These are phyloP conservation scores for Drosophila monieri DNA, from an alignment of 2,888 invertebrate genomes.

Conservation along the genomic window DNA sequence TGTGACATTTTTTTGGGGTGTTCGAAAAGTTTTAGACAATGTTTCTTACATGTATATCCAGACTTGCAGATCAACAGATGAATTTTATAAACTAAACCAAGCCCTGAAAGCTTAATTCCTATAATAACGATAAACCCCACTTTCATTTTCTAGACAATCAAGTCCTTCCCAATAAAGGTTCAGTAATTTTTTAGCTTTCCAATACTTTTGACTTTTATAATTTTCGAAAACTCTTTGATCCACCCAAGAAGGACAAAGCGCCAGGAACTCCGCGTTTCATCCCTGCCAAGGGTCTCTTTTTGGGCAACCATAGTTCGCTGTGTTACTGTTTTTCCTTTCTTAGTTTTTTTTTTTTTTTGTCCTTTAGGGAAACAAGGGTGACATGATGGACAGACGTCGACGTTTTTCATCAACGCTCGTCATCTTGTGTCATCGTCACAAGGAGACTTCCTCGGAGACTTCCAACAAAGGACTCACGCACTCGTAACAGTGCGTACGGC, in stretches of 20 bases:
- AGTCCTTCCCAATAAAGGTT: no score
- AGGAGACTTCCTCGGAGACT: conserved; percentile 53
- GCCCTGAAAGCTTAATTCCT: no score
- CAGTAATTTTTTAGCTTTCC: neutral
- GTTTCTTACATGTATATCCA: no score
- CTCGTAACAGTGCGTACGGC: conserved; percentile 61
- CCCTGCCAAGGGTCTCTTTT: conserved; percentile 64
- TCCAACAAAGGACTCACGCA: conserved; percentile 36
- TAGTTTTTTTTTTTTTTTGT: conserved; percentile 27
- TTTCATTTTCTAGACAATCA: no score
- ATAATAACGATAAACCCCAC: no score
- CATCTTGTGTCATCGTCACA: conserved; percentile 78
- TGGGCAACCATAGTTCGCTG: conserved; percentile 48
- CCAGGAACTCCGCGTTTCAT: conserved; percentile 73
- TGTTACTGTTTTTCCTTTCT: conserved; percentile 27
- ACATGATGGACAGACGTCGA: conserved; percentile 81
- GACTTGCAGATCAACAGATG: neutral
- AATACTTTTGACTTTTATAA: no score
- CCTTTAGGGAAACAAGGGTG: conserved; percentile 70
- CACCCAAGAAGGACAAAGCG: conserved; percentile 59
- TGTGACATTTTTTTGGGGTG: conserved; percentile 9
- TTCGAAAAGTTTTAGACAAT: conserved; percentile 14
- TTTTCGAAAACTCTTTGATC: conserved; percentile 22
- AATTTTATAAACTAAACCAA: no score
- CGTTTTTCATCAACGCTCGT: conserved; percentile 80